Base-by-base conservation (phyloP, 2,888 invertebrate genomes). In the Aspidiotus rigidus region DNA sequence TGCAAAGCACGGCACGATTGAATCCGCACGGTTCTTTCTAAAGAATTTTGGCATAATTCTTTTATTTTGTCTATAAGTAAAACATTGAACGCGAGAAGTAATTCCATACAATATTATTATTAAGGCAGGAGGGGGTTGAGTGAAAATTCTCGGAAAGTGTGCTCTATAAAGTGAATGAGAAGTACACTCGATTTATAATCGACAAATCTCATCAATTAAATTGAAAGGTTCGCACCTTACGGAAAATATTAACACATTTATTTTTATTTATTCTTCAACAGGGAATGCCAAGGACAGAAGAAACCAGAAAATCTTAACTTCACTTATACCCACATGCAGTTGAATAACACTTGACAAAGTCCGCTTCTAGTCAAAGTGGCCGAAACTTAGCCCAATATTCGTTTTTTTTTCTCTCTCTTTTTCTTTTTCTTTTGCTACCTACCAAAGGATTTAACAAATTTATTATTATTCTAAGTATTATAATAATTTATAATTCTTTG, bases 261-360 rank as follows among this genome's bases (percentile, higher is more conserved):
- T 28, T n/a, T n/a, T n/a, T 28, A 28, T 28, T 28, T 28, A 28
- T 28, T 28, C 28, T 28, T 28, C 28, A 28, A 41, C 82, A 87
- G 88, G 87, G 87, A 86, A 84, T 87, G 86, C 86, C 87, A 86
- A 79, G 81, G 81, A 86, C 88, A 87, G 87, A 88, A 87, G 88
- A 88, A 88, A 85, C 84, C 85, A 86, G 88, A 86, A 87, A 88
- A 84, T 86, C 87, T 87, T 88, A 88, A 83, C 80, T 86, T 74
- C 73, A 74, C 79, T 86, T 84, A 80, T 84, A 84, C 81, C 54
- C 73, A 71, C 70, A 69, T 72, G 72, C 74, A 74, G 72, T 71
- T 74, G 69, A 74, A 72, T 72, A 74, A 73, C 71, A 74, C 74
- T 72, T 74, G 75, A 74, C 75, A 73, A 70, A 67, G 57, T 71